Percentiles rank a stretch among this genome's conserved stretches.
Conservation (phyloP, 2,888 invertebrate genomes). For the Eulithis prunata region DNA sequence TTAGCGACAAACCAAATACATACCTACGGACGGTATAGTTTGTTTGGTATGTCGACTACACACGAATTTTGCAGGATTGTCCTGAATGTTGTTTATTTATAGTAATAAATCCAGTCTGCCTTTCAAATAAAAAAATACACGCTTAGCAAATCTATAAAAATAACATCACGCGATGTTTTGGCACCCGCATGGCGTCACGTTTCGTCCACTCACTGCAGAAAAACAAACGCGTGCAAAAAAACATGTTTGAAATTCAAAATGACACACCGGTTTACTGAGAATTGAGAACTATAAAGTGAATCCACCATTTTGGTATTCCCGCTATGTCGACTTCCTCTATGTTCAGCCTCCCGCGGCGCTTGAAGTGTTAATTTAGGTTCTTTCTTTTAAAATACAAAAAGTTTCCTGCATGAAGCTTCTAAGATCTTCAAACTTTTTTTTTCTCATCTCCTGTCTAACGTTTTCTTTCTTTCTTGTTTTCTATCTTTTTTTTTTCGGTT, state of each 20-base stretch:
- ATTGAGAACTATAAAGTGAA: constrained; percentile 1
- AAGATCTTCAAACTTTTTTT: no score
- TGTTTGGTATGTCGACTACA: neutral
- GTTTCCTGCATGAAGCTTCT: no score
- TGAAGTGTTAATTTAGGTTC: no score
- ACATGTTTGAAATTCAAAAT: constrained; percentile 9
- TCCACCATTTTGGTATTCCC: constrained; percentile 3
- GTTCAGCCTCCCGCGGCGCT: constrained; percentile 6
- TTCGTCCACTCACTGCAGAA: constrained; percentile 5
- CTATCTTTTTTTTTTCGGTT: no score
- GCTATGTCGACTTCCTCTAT: constrained; percentile 5
- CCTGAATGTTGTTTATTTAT: neutral
- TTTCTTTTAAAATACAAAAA: no score
- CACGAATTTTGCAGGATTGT: neutral
- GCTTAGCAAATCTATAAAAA: constrained; percentile 37
- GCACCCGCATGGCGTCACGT: constrained; percentile 18
- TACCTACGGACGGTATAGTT: neutral
- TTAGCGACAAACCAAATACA: no score
- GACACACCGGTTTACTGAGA: constrained; percentile 14
- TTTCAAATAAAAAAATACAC: neutral
- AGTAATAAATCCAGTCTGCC: neutral
- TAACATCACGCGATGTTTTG: constrained; percentile 43
- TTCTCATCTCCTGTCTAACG: no score
- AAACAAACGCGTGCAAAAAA: constrained; percentile 5
- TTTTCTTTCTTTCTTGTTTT: no score